Evolutionary conservation across 2,888 invertebrate genomes (phyloP).

Genomic region (Deladenus siricidicola): DNA sequence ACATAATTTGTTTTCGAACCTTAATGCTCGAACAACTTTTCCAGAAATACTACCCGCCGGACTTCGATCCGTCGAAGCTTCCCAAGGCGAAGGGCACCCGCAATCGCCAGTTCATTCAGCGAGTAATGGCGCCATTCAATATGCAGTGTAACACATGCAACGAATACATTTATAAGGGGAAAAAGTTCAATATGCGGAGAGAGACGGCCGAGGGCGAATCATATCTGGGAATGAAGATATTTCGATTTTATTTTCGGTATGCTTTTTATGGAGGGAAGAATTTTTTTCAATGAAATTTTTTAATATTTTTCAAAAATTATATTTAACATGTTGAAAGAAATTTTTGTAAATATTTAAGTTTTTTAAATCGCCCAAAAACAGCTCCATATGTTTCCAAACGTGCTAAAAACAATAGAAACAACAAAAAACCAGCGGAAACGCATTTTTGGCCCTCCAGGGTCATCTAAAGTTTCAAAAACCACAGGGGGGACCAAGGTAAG

Average conservation of each 20-base stretch:
- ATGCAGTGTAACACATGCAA: conserved; percentile 99
- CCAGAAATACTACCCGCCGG: conserved; percentile 97
- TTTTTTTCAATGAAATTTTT: conserved; percentile 1
- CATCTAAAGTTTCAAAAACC: too few relatives aligned
- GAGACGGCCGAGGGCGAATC: conserved; percentile 96
- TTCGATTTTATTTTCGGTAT: conserved; percentile 81
- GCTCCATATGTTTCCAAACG: too few relatives aligned
- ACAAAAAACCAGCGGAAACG: too few relatives aligned
- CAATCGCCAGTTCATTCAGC: conserved; percentile 91
- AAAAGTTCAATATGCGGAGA: conserved; percentile 97
- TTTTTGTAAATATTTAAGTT: too few relatives aligned
- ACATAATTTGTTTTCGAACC: too few relatives aligned
- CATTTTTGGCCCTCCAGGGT: too few relatives aligned
- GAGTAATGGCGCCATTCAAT: conserved; percentile 98
- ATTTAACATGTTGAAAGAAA: neutral
- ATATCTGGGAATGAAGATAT: conserved; percentile 90
- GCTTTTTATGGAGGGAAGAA: too few relatives aligned
- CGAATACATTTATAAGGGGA: conserved; percentile 96
- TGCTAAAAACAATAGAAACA: too few relatives aligned
- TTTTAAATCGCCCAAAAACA: too few relatives aligned
- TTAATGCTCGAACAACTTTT: too few relatives aligned
- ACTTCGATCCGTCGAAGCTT: conserved; percentile 94
- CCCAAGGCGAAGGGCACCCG: conserved; percentile 87
- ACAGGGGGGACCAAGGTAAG: too few relatives aligned
- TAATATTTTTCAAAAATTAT: too few relatives aligned